Conservation (phyloP, 2,888 invertebrate genomes). For the Chrysolina oricalcia region DNA sequence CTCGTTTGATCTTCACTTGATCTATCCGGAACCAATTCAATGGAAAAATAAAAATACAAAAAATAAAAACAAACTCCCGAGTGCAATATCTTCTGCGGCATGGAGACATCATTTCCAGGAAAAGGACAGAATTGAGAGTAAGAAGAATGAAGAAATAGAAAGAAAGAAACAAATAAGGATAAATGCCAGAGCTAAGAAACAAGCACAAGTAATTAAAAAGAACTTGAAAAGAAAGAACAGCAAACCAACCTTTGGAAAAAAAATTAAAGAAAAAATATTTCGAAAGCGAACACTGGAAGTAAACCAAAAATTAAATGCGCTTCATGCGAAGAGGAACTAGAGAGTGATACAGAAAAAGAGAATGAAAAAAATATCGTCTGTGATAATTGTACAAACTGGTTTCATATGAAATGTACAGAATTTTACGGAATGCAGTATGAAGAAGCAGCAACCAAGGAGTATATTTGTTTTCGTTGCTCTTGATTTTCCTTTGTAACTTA, state of each 20-base stretch:
- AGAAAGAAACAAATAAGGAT: constrained; percentile 1
- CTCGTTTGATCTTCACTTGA: constrained; percentile 6
- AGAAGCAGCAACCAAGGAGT: constrained; percentile 1
- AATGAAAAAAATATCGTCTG: constrained; percentile 9
- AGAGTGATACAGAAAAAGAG: constrained; percentile 9
- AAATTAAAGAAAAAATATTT: constrained; percentile 5
- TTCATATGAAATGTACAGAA: constrained; percentile 1
- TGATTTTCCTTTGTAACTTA: not conserved
- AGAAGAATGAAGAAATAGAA: constrained; percentile 14
- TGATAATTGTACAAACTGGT: constrained; percentile 8
- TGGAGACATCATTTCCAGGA: not conserved
- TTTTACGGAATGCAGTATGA: constrained; percentile 6
- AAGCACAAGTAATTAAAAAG: constrained; percentile 6
- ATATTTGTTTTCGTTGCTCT: constrained; percentile 7
- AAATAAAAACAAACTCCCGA: constrained; percentile 2
- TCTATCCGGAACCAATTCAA: constrained; percentile 11
- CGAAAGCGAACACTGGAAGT: not conserved
- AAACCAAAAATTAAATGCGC: constrained; percentile 1
- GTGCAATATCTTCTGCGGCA: constrained; percentile 3
- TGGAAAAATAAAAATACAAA: constrained; percentile 8
- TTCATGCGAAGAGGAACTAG: constrained; percentile 9
- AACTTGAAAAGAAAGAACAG: constrained; percentile 8
- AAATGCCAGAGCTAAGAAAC: not conserved
- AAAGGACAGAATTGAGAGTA: constrained; percentile 5
- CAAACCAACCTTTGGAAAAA: not conserved